Evolutionary conservation across 2,797 vertebrate genomes (phyloP), one percentile per base, ranked within the genome.

Genomic region (Notoglanidium macrostoma): DNA sequence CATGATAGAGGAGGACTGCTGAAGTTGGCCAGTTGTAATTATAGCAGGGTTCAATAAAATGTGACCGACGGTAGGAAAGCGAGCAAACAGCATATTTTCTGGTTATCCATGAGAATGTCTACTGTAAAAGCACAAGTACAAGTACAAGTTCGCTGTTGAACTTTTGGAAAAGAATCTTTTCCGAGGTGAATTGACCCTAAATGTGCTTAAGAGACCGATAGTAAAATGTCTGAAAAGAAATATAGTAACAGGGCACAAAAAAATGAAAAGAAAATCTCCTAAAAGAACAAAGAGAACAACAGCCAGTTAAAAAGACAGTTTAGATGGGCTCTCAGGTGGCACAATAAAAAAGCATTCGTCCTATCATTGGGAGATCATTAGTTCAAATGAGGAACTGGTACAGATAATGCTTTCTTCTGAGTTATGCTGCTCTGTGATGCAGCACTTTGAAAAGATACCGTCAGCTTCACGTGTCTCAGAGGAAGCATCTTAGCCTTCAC

Each of bases 211-310:
- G 59, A 51, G 35, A 21, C 44, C n/a, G 54, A 54, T 32, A 21
- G 10, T 49, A 83, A 67, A 51, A 35, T 83, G 29, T 5, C 15
- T 29, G 29, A 57, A 78, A n/a, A 23, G 35, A 63, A 63, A 81
- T 44, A 51, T 21, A 32, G 44, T 51, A 83, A 19, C 17, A 68
- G 26, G n/a, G 26, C 40, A 81, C 23, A 81, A 26, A 21, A 40
- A 81, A 7, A 80, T 81, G 8, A 81, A 83, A 83, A 63, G 1
- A 81, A 63, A 63, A 44, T 81, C 10, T 40, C 5, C 57, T 61
- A 15, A 54, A 74, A 74, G 7, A 54, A 55, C 51, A 55, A 17
- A n/a, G 17, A 68, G 29, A 68, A 35, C 40, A 83, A 83, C 29
- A 14, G 15, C 6, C 2, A 65, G 17, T 70, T 70, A 32, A 35